Base-by-base conservation (phyloP, 2,888 invertebrate genomes). In the Chorisops tibialis region DNA sequence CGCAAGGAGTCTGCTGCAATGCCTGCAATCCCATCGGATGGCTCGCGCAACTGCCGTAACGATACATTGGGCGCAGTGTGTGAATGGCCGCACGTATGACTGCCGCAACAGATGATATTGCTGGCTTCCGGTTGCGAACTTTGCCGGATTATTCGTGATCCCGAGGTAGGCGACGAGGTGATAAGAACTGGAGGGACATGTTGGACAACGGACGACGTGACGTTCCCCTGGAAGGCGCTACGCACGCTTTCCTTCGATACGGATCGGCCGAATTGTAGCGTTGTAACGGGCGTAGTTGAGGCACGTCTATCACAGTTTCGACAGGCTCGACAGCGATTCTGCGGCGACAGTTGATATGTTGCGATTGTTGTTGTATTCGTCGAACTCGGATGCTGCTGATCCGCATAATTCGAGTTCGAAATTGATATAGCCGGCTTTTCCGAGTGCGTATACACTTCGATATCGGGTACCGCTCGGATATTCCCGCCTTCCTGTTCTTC, bases 1-100 rank as follows among this genome's bases (percentile, higher is more conserved):
- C 96, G 85, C 70, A 96, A 85, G 63, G 95, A 95, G 80, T 96
- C 96, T 54, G 94, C 94, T 19, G 96, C 96, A 72, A 97, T 96
- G 75, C 93, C 93, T 50, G 95, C 95, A 67, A 96, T 91, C 68
- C 92, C 91, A 75, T 93, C 93, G 66, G 86, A 85, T 48, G 87
- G 87, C 81, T 89, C 89, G 69, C 91, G 84, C 61, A 93, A 82
- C 77, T 93, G 93, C 73, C 93, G 87, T 73, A 93, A 80, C 41
- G 93, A 93, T 74, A 91, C 89, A 80, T 91, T 92, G 67, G 90
- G 88, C 70, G 87, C 86, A 63, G 87, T 83, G 45, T 77, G 78
- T 70, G 85, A 86, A 69, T 83, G 81, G 71, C 85, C 85, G 74
- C 87, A 87, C 73, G 83, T 81, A 63, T 82, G 83, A 74, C 83